Evolutionary conservation across 2,888 invertebrate species (phyloP).

Genomic region (Trissolcus brochymenae): DNA sequence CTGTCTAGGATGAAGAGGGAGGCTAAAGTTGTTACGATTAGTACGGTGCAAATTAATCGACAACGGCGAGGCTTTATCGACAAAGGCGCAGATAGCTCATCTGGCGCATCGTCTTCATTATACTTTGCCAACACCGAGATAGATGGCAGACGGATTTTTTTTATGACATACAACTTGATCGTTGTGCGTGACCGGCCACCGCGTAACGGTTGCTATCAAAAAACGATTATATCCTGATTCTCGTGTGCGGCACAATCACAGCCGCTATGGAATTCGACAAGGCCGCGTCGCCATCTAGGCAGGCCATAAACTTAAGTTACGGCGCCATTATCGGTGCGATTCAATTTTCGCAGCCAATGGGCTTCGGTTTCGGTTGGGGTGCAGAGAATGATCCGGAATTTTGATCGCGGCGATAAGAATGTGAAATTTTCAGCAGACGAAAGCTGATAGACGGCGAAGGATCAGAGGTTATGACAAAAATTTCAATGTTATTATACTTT

Average conservation of each 20-base stretch:
- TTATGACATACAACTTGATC: constrained; percentile 15
- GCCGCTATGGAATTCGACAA: constrained; percentile 37
- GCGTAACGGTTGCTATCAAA: constrained; percentile 42
- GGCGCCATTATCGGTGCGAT: constrained; percentile 41
- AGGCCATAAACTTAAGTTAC: constrained; percentile 49
- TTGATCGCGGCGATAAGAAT: neutral
- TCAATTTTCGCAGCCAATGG: constrained; percentile 45
- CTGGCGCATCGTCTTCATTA: constrained; percentile 35
- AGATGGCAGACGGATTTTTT: constrained; percentile 15
- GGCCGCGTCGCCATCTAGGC: constrained; percentile 12
- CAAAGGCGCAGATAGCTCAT: constrained; percentile 44
- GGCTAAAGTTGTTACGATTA: constrained; percentile 38
- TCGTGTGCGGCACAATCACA: constrained; percentile 27
- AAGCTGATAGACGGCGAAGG: no score
- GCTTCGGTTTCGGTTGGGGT: neutral
- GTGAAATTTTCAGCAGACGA: no score
- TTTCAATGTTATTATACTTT: neutral
- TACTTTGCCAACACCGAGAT: constrained; percentile 12
- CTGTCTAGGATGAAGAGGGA: constrained; percentile 4
- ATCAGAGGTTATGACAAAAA: no score
- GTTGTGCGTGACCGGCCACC: constrained; percentile 38
- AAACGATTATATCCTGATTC: constrained; percentile 51
- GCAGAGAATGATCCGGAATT: neutral
- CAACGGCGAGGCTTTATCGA: constrained; percentile 32
- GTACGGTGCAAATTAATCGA: constrained; percentile 48